Evolutionary conservation across 2,797 vertebrate species (phyloP), one percentile per base, ranked within the genome.

Genomic region (Echeneis naucrates): DNA sequence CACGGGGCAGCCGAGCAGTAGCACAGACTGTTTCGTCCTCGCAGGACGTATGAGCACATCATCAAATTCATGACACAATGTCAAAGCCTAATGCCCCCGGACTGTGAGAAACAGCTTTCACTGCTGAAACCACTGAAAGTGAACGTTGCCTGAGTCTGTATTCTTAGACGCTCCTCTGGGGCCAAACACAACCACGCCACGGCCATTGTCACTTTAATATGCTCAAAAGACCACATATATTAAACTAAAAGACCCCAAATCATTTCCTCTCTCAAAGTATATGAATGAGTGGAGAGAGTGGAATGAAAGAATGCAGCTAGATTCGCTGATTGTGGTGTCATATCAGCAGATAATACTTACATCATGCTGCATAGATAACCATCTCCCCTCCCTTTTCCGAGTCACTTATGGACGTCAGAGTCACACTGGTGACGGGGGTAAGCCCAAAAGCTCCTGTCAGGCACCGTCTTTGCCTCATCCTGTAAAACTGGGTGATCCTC

Each of bases 61-160:
- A 73, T 92, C 92, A 92, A 88, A 94, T 94, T 92, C 91, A 90
- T 90, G 90, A 92, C 90, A 92, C 85, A 35, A 87, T 78, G 89
- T 92, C 89, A 92, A 91, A 92, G 87, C 84, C 88, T 77, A 91
- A 89, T 5, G 81, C 86, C 77, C 58, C 66, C 2, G 44, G 75
- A 68, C 61, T 40, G 80, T 2, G 11, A 77, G 80, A 82, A 85
- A 78, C 71, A 65, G 85, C 87, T 86, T 80, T 75, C 74, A 52
- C 81, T 79, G 83, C 81, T 55, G 76, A 88, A 87, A 74, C 71
- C 37, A 38, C 19, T 26, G 55, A 55, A 72, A 70, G 27, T 69
- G 59, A 74, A 82, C 40, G 17, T 58, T 23, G 78, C 68, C 77
- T 2, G 55, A 82, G 77, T 75, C 64, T 85, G 82, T 70, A 76